Conservation (phyloP, 2,113 vertebrate genomes). For the Tricholaema leucomelas region DNA sequence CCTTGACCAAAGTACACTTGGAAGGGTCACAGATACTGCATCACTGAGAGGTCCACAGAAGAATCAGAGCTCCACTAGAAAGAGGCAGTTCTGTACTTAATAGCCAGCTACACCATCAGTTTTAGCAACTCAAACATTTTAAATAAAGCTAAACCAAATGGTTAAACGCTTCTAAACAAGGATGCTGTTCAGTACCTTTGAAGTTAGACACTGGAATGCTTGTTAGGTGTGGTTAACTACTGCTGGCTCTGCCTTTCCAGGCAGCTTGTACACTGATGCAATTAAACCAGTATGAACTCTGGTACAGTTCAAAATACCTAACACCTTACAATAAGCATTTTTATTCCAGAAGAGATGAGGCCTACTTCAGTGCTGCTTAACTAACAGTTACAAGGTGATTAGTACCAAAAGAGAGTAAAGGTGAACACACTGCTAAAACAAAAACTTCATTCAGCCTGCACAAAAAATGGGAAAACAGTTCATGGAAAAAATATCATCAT, state of each 20-base stretch:
- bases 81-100: not conserved
- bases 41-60: not conserved
- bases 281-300: not conserved
- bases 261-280: not conserved
- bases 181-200: conserved; percentile 43
- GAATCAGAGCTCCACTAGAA: not conserved
- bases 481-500: not conserved
- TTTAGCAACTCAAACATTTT: not conserved
- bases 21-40: not conserved
- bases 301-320: not conserved
- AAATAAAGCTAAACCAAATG: not conserved
- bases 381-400: not conserved
- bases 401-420: not conserved
- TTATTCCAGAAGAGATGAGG: not conserved
- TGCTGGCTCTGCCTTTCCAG: not conserved
- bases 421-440: not conserved
- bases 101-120: not conserved
- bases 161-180: conserved; percentile 32
- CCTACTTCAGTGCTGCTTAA: not conserved
- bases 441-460: not conserved
- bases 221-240: conserved; percentile 3
- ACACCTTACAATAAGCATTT: not conserved
- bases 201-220: conserved; percentile 32
- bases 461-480: not conserved
- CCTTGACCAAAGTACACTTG: not conserved